Conservation (phyloP, 1,140 invertebrate genomes). For the Pteromalus puparum region DNA sequence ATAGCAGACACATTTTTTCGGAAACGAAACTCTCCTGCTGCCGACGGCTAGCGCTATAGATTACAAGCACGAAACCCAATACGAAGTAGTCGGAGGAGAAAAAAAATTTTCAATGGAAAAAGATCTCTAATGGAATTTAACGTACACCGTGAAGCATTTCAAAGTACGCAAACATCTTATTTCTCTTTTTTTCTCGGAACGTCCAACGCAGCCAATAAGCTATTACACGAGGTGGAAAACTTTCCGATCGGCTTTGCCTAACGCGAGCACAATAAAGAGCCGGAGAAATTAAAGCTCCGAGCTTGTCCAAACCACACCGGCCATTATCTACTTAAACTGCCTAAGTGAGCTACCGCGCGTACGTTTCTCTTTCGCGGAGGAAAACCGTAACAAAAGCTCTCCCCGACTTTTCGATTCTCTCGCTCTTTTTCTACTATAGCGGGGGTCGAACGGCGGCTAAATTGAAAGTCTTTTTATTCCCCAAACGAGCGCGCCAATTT, state of each 20-base stretch:
- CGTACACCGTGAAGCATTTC: not conserved
- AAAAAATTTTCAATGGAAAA: not conserved
- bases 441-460: not conserved
- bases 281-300: not conserved
- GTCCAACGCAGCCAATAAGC: too few relatives aligned
- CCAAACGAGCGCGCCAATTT: too few relatives aligned
- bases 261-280: too few relatives aligned
- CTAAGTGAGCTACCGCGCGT: not conserved
- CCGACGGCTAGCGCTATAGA: not conserved
- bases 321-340: not conserved
- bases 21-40: not conserved
- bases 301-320: not conserved
- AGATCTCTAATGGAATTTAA: not conserved
- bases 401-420: not conserved
- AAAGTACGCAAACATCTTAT: not conserved
- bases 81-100: too few relatives aligned
- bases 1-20: not conserved
- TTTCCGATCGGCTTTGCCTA: not conserved
- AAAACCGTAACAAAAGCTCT: not conserved
- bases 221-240: too few relatives aligned
- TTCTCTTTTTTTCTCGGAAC: not conserved
- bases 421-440: too few relatives aligned
- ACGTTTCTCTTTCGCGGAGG: not conserved
- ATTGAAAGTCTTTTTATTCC: not conserved
- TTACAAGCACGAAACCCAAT: not conserved